phyloP scores from a whole-genome alignment of 2,113 vertebrate species.

The Leucopsar rothschildi region DNA sequence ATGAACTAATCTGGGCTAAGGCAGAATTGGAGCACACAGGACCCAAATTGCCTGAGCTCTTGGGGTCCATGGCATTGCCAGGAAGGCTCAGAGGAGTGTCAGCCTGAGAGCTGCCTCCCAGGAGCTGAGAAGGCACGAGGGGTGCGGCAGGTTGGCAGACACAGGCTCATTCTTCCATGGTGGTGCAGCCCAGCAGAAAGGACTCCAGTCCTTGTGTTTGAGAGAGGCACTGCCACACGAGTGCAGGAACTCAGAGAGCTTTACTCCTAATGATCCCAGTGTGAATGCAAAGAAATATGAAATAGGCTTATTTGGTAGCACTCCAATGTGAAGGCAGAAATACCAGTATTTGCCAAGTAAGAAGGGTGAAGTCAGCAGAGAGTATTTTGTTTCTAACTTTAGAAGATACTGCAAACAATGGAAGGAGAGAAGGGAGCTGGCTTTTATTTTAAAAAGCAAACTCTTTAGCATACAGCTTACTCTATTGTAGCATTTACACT shows the following conservation, averaged over 20 bases:
- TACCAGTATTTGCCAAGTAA: conserved; percentile 18
- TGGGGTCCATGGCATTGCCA: background rate
- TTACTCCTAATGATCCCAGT: background rate
- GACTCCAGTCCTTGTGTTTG: background rate
- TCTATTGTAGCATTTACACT: background rate
- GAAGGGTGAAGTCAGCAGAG: conserved; percentile 47
- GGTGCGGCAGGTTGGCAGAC: background rate
- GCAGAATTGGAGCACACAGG: background rate
- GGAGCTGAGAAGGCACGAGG: background rate
- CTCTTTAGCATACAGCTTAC: background rate
- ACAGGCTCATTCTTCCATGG: background rate
- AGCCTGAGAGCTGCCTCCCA: background rate
- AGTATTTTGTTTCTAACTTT: conserved; percentile 59
- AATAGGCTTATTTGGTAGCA: conserved; percentile 46
- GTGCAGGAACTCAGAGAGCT: background rate
- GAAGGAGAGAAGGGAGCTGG: background rate
- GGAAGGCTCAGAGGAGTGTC: background rate
- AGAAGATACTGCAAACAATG: conserved; percentile 45
- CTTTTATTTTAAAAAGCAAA: conserved; percentile 31
- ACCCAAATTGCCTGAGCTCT: background rate
- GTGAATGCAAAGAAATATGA: background rate
- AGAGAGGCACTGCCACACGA: background rate
- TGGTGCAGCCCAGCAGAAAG: background rate
- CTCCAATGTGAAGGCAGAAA: conserved; percentile 11
- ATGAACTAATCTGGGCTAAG: background rate